A percentile compares a stretch with the other conserved stretches of the same genome.
These are phyloP conservation scores for Neodiprion lecontei DNA, from an alignment of 1,140 invertebrate genomes.

Conservation along the genomic window DNA sequence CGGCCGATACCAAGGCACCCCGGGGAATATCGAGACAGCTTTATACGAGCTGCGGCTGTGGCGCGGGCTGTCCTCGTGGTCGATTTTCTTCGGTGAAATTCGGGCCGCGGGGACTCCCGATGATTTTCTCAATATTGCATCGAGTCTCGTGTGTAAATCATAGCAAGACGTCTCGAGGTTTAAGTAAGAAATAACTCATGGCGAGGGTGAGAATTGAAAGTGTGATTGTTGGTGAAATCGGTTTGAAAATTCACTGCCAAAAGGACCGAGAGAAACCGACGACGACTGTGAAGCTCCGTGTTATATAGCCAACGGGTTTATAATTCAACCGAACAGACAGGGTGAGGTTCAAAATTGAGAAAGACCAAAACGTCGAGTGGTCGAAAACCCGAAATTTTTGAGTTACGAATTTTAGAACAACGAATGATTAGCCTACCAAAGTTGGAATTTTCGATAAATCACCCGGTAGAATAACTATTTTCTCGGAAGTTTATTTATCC, in stretches of 20 bases:
- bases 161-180: background rate
- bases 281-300: too few species aligned
- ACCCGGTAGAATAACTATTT: too few species aligned
- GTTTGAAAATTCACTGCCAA: background rate
- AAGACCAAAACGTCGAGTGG: too few species aligned
- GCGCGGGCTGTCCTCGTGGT: background rate
- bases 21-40: background rate
- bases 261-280: too few species aligned
- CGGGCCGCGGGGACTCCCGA: background rate
- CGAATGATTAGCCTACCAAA: too few species aligned
- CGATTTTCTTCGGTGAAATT: background rate
- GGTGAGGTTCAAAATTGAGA: too few species aligned
- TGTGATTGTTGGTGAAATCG: background rate
- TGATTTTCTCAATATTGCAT: background rate
- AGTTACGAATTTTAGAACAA: too few species aligned
- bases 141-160: background rate
- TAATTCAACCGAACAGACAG: too few species aligned
- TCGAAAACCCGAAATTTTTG: too few species aligned
- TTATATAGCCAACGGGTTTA: too few species aligned
- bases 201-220: background rate
- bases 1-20: background rate
- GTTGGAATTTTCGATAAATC: too few species aligned
- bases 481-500: too few species aligned
- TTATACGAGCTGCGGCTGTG: background rate
- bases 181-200: background rate